Evolutionary conservation across 2,113 vertebrate genomes (phyloP).

Genomic region (Chrysemys picta): DNA sequence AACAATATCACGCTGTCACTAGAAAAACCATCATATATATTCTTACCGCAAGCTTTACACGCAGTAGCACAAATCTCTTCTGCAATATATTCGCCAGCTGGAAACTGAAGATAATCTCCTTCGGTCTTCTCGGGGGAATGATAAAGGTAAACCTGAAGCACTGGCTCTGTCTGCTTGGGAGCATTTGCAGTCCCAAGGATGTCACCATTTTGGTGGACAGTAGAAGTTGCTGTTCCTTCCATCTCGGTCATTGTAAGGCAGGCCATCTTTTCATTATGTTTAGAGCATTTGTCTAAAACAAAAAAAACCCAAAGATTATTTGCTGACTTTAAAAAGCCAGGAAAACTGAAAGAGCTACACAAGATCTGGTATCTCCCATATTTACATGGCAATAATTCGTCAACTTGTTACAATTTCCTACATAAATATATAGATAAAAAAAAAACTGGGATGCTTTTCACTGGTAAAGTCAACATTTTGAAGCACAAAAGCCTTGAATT

Average conservation of each 20-base stretch:
- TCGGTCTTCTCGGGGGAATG: constrained; percentile 77
- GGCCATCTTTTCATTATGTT: constrained; percentile 79
- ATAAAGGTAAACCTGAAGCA: constrained; percentile 89
- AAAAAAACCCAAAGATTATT: neutral
- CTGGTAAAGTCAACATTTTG: neutral
- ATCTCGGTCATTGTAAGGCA: constrained; percentile 88
- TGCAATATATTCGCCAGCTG: constrained; percentile 87
- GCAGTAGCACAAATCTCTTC: constrained; percentile 92
- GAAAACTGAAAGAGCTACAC: neutral
- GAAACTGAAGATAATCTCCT: constrained; percentile 80
- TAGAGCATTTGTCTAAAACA: constrained; percentile 61
- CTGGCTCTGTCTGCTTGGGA: constrained; percentile 75
- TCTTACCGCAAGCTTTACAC: constrained; percentile 93
- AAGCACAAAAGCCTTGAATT: neutral
- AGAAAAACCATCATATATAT: neutral
- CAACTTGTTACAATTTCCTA: neutral
- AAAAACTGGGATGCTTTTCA: neutral
- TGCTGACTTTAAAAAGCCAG: neutral
- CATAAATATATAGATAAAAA: neutral
- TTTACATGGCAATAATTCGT: neutral
- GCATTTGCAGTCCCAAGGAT: constrained; percentile 63
- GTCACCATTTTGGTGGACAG: constrained; percentile 78
- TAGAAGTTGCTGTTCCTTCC: constrained; percentile 76
- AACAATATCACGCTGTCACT: neutral
- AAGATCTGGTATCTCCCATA: neutral